Evolutionary conservation across 2,888 invertebrate genomes (phyloP).

Genomic region (Thysanoteuthis rhombus): DNA sequence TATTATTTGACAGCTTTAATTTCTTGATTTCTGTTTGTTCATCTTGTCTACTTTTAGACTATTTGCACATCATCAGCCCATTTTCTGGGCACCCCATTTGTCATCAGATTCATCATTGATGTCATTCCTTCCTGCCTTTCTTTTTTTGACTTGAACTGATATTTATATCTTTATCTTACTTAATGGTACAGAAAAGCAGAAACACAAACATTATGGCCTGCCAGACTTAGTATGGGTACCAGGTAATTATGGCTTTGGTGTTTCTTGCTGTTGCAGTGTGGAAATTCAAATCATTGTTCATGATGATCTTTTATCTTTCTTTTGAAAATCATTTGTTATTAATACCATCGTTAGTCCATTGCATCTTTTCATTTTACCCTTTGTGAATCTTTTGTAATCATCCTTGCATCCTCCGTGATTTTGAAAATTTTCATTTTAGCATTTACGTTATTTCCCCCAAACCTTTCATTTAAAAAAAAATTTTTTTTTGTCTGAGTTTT

Average conservation of each 20-base stretch:
- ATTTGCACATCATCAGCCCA: not conserved
- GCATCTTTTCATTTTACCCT: not conserved
- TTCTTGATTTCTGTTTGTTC: not conserved
- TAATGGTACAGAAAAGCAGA: not conserved
- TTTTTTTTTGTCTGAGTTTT: no score
- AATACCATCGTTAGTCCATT: not conserved
- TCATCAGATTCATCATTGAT: not conserved
- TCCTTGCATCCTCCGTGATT: not conserved
- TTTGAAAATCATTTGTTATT: not conserved
- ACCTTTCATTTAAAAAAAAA: no score
- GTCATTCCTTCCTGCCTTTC: not conserved
- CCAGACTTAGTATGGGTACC: slow-evolving; percentile 27
- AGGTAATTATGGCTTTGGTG: slow-evolving; percentile 1
- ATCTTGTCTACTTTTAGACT: not conserved
- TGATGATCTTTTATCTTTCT: not conserved
- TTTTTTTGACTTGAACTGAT: not conserved
- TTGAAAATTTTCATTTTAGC: not conserved
- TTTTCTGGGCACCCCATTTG: not conserved
- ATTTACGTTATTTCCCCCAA: not conserved
- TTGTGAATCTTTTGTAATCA: not conserved
- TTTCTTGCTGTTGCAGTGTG: not conserved
- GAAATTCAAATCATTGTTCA: not conserved
- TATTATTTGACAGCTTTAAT: not conserved
- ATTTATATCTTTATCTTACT: not conserved
- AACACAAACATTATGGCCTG: slow-evolving; percentile 23